phyloP scores from a whole-genome alignment of 2,888 invertebrate species.

The Trichogramma dendrolimi region DNA sequence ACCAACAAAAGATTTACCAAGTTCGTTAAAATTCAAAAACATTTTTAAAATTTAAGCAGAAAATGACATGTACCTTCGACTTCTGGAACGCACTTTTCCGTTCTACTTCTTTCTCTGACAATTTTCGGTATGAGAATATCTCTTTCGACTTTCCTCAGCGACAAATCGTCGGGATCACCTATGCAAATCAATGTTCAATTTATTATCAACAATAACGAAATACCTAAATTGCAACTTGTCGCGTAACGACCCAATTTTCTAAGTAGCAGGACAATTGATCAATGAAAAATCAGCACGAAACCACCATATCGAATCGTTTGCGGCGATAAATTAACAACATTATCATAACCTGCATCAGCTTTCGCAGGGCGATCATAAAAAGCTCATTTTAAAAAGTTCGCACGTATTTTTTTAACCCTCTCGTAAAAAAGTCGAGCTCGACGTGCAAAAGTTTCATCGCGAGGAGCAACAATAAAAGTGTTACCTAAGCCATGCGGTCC shows the following conservation, averaged over 20 bases:
- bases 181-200: conserved; percentile 30
- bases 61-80: conserved; percentile 57
- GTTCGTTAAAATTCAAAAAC: conserved; percentile 6
- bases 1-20: conserved; percentile 22
- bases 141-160: conserved; percentile 80
- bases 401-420: no score
- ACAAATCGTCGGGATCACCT: conserved; percentile 82
- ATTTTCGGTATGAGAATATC: conserved; percentile 86
- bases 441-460: no score
- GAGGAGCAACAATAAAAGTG: no score
- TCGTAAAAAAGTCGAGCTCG: no score
- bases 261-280: background rate
- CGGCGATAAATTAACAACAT: no score
- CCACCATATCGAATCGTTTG: no score
- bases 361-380: no score
- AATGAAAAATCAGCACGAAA: no score
- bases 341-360: no score
- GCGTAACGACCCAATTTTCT: no score
- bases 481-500: conserved; percentile 61
- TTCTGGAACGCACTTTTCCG: conserved; percentile 71
- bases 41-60: background rate
- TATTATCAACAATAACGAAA: background rate
- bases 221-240: no score
- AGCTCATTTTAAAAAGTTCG: no score
- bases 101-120: conserved; percentile 77